These are phyloP conservation scores for Drosophila leontia DNA, from an alignment of 1,140 invertebrate species.

Conservation along the genomic window DNA sequence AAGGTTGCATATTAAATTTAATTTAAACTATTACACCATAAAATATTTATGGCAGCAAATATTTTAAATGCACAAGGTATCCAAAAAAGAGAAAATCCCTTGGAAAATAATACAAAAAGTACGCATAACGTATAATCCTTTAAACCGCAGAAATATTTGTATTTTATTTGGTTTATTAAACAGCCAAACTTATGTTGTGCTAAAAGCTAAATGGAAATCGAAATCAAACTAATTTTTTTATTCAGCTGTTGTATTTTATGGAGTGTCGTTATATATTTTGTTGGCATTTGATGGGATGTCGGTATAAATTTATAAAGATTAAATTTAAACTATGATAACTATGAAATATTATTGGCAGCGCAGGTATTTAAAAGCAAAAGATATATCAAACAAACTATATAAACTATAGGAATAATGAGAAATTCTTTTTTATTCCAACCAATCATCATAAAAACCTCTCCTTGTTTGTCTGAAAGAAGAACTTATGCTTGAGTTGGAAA, in stretches of 20 bases:
- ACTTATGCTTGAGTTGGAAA: not conserved
- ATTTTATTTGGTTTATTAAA: not conserved
- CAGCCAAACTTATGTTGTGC: not conserved
- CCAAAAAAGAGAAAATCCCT: not conserved
- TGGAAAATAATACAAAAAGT: slow-evolving; percentile 14
- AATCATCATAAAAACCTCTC: no score
- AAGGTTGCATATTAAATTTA: slow-evolving; percentile 39
- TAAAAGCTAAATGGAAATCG: slow-evolving; percentile 1
- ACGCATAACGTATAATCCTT: not conserved
- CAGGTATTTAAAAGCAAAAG: not conserved
- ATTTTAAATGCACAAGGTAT: not conserved
- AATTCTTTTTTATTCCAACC: not conserved
- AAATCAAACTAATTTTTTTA: not conserved
- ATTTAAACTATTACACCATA: slow-evolving; percentile 7
- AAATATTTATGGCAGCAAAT: not conserved
- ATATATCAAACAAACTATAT: not conserved
- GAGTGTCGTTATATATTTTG: not conserved
- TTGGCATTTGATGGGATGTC: no score
- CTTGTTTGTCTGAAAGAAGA: not conserved
- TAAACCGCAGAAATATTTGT: not conserved
- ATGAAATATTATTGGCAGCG: not conserved
- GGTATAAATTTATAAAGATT: not conserved
- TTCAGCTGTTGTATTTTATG: no score
- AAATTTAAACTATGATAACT: not conserved
- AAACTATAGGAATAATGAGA: no score